Base-by-base conservation (phyloP, 2,888 invertebrate species). In the Mamestra brassicae region DNA sequence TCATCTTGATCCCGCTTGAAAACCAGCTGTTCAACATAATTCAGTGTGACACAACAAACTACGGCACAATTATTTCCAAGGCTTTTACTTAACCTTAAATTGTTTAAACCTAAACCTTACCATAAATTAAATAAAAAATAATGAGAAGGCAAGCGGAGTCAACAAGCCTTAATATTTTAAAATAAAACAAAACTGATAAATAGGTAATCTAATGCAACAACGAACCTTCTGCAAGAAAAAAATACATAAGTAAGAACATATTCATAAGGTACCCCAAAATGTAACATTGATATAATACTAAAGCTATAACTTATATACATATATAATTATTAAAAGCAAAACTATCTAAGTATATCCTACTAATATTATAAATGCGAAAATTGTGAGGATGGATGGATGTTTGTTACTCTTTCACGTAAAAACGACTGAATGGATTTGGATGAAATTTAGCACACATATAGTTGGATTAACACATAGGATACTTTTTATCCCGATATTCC, bases 81-180 rank as follows among this genome's bases (percentile, higher is more conserved):
- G 26, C 26, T 47, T 73, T 61, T 26, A 54, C 72, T 73, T 47
- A 47, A 73, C 15, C 10, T 72, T 17, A 45, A 73, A 45, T 52
- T 42, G 4, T 3, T 6, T 7, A 47, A 45, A 47, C 47, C 47
- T 11, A 36, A 47, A 11, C 47, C 47, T 11, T 34, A 8, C 0
- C 6, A 4, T 55, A 68, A 26, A 13, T n/a, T 1, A n/a, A 45
- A 45, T 6, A 67, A n/a, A 55, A 55, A 3, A 55, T 55, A 55
- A 50, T 3, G 2, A 17, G 5, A 57, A 26, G 6, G 4, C 3
- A n/a, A 10, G n/a, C 42, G 0, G 38, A 50, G 5, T 50, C 11
- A 3, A 15, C 15, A 5, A 15, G 15, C 50, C 1, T 50, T 17
- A 50, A 50, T 4, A 50, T 50, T 50, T 15, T 45, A 7, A 8